These are phyloP conservation scores for Onychomys arenicola DNA, from an alignment of 2,797 vertebrate species.

Conservation along the genomic window DNA sequence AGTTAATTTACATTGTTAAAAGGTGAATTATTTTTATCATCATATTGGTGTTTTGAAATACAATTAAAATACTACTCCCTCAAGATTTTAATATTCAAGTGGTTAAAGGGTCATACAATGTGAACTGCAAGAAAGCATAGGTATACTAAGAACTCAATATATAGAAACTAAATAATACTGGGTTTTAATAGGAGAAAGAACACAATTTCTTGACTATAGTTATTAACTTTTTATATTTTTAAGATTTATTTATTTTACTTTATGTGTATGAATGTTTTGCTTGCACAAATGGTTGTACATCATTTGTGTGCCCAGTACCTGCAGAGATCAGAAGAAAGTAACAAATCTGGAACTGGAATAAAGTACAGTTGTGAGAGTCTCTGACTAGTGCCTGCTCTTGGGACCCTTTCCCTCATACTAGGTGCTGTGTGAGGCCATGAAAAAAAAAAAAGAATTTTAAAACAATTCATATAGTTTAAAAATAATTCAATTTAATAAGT, in stretches of 20 bases:
- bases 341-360: too few species aligned
- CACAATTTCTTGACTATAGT: not conserved
- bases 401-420: not conserved
- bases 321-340: too few species aligned
- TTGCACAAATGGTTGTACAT: too few species aligned
- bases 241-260: too few species aligned
- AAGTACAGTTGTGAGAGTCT: not conserved
- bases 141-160: not conserved
- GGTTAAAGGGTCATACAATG: not conserved
- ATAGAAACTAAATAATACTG: not conserved
- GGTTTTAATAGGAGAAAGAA: not conserved
- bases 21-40: not conserved
- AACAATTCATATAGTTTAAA: not conserved
- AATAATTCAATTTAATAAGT: not conserved
- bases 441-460: not conserved
- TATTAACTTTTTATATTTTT: not conserved
- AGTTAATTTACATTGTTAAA: slow-evolving; percentile 36
- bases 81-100: not conserved
- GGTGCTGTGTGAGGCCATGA: not conserved
- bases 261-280: too few species aligned
- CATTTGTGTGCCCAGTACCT: too few species aligned
- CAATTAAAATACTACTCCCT: not conserved
- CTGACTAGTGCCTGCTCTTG: not conserved
- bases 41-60: not conserved
- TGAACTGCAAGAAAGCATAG: not conserved